Evolutionary conservation across 2,797 vertebrate genomes (phyloP).

Genomic region (Myotis daubentonii): DNA sequence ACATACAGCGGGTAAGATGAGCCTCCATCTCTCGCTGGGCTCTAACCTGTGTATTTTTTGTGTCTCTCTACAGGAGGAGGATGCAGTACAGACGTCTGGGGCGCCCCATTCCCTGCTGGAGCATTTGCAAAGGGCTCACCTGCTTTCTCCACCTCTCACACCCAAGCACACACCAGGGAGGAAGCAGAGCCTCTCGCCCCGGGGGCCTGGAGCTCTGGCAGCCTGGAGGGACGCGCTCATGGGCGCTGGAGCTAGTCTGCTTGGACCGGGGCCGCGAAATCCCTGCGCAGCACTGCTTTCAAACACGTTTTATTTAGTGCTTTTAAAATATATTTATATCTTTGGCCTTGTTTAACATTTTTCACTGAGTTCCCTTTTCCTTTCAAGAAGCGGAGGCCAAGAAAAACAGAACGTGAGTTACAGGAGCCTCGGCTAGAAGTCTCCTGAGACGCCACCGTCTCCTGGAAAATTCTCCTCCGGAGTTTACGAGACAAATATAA

Average conservation of each 20-base stretch:
- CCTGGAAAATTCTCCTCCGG: conserved; percentile 71
- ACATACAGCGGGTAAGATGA: not conserved
- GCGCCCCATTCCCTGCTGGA: rapidly evolving
- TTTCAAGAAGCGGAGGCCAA: conserved; percentile 68
- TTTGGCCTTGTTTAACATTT: conserved; percentile 70
- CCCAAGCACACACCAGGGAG: not conserved
- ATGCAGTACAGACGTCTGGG: not conserved
- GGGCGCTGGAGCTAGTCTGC: not conserved
- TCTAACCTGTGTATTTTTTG: not conserved
- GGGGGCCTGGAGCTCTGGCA: not conserved
- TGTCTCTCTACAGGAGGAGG: rapidly evolving
- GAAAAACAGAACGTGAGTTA: conserved; percentile 66
- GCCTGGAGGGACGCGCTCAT: too few relatives aligned
- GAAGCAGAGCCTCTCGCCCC: too few relatives aligned
- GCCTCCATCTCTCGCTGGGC: not conserved
- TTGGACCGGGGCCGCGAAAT: not conserved
- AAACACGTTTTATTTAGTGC: conserved; percentile 54
- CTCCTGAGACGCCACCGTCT: conserved; percentile 59
- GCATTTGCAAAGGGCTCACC: not conserved
- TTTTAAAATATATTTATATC: conserved; percentile 69
- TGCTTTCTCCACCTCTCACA: not conserved
- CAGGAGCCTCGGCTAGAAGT: conserved; percentile 51
- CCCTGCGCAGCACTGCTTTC: not conserved
- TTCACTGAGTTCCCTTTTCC: conserved; percentile 73
- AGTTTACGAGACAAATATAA: conserved; percentile 71